Evolutionary conservation across 2,113 vertebrate genomes (phyloP).

Genomic region (Semnornis frantzii): DNA sequence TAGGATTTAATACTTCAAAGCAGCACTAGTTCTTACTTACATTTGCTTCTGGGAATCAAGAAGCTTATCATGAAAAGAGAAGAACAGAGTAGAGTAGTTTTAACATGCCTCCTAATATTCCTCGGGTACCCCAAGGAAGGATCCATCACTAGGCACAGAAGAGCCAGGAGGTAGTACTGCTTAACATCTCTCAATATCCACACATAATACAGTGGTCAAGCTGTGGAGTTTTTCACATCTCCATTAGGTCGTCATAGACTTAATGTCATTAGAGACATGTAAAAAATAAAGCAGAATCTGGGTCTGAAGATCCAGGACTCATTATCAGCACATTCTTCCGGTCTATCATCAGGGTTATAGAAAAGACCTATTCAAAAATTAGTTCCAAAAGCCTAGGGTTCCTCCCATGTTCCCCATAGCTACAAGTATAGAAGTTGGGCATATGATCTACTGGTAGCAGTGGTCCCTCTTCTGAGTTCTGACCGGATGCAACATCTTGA

Average conservation of each 20-base stretch:
- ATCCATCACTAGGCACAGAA: background rate
- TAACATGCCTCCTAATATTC: background rate
- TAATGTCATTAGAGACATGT: accelerated
- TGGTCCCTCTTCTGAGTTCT: no score
- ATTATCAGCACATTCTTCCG: background rate
- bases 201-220: background rate
- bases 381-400: background rate
- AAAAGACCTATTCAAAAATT: background rate
- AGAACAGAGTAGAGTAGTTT: background rate
- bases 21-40: background rate
- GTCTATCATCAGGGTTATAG: background rate
- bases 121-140: background rate
- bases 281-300: background rate
- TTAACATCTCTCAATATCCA: background rate
- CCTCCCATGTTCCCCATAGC: no score
- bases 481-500: no score
- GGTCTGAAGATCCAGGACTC: background rate
- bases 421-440: no score
- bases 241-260: background rate
- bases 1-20: background rate
- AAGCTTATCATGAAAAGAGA: background rate
- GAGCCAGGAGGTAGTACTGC: background rate
- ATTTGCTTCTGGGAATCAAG: background rate
- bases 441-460: no score
- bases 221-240: background rate